Evolutionary conservation across 35 echinoderm and acorn worm species (phyloP), one percentile per base, ranked within the genome.

Genomic region (Apostichopus japonicus): DNA sequence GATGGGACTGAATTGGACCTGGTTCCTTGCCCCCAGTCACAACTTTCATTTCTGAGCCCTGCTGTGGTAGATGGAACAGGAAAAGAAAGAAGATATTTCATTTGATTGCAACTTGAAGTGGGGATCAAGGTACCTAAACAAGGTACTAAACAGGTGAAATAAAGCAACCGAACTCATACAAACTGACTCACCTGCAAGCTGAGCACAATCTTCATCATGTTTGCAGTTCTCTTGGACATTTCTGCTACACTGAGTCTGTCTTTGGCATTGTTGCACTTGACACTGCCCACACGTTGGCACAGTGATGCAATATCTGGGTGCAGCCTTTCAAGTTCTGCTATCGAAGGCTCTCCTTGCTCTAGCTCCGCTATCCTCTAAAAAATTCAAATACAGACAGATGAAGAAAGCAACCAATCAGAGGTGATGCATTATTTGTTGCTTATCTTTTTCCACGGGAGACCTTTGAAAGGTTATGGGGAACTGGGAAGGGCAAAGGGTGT

Each of bases 231-330:
- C 72, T 96, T 99, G 24, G 97, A 91, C 91, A 96, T 96, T 79
- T 99, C 95, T 0, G 95, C 96, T 21, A 84, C 91, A 52, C 97
- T 95, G 4, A 99, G 91, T 52, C 95, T 87, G 54, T 99, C 97
- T 84, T 99, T 99, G 58, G 95, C 97, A 17, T 91, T 79, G 1
- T 78, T 24, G 53, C 97, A 96, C 27, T 91, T 76, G 10, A 96
- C 91, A 54, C 91, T 92, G 4, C 91, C 95, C 5, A 99, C 95
- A 24, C 97, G 86, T 15, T 87, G 92, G 86, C 97, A 99, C 9
- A 99, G 92, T 1, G 97, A 99, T 56, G 97, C 92, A 53, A 99
- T 93, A 65, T 99, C 93, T 17, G 97, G 97, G 53, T 99, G 94
- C 15, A 99, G 84, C 78, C 90, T 96, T 92, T 99, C 97, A 0